phyloP scores from a whole-genome alignment of 2,113 vertebrate genomes.

The Callorhinus ursinus region DNA sequence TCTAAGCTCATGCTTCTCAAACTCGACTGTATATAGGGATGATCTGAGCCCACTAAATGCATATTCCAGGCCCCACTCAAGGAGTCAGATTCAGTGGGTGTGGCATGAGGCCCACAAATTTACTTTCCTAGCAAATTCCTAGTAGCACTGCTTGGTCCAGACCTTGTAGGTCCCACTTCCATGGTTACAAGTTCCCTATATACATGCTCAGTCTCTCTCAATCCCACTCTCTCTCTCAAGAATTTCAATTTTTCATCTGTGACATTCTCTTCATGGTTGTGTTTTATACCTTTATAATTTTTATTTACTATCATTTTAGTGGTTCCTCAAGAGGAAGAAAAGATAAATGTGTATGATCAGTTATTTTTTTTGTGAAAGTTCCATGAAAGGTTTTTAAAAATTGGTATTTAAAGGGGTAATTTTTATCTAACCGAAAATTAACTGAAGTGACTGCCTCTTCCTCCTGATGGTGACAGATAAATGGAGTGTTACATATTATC shows the following conservation, averaged over 20 bases:
- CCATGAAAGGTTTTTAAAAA: slow-evolving; percentile 15
- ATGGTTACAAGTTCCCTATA: background rate
- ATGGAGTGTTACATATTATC: slow-evolving; percentile 59
- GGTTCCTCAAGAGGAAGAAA: background rate
- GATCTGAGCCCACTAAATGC: background rate
- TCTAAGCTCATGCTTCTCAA: background rate
- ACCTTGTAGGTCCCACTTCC: background rate
- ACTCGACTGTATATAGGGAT: background rate
- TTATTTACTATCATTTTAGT: background rate
- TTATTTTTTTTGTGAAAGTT: slow-evolving; percentile 12
- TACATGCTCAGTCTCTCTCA: background rate
- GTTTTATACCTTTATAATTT: background rate
- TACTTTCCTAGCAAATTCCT: background rate
- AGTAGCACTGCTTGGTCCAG: accelerated
- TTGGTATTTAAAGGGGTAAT: slow-evolving; percentile 56
- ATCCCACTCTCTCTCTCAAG: background rate
- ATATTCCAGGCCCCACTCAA: background rate
- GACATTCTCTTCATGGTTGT: background rate
- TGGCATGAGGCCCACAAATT: background rate
- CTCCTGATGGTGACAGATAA: slow-evolving; percentile 63
- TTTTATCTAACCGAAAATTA: slow-evolving; percentile 70
- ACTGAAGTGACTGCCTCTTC: slow-evolving; percentile 58
- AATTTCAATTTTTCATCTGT: background rate
- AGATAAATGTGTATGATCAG: background rate
- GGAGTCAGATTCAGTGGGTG: background rate